A percentile compares a stretch with the other conserved stretches of the same genome.
Evolutionary conservation across 2,797 vertebrate species (phyloP).

Genomic region (Cirrhinus molitorella): DNA sequence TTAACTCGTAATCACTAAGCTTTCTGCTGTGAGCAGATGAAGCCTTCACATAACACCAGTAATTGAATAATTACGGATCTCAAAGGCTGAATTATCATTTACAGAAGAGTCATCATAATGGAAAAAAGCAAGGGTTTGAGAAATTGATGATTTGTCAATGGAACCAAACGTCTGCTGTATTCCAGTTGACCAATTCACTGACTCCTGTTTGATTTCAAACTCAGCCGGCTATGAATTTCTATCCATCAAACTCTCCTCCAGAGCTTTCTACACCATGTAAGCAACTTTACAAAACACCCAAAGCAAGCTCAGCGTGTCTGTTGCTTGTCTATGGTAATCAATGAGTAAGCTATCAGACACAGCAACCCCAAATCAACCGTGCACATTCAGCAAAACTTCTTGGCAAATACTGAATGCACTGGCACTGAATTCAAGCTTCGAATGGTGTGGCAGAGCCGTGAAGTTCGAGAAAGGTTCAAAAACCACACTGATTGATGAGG

Average conservation of each 20-base stretch:
- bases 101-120: slow-evolving; percentile 30
- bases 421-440: slow-evolving; percentile 6
- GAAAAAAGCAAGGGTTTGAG: background rate
- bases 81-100: slow-evolving; percentile 41
- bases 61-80: slow-evolving; percentile 52
- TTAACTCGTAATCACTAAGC: slow-evolving; percentile 45
- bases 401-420: background rate
- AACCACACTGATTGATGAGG: slow-evolving; percentile 28
- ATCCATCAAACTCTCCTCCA: background rate
- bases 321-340: slow-evolving; percentile 11
- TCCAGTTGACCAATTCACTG: background rate
- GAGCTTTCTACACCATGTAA: background rate
- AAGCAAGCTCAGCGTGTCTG: background rate
- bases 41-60: slow-evolving; percentile 42
- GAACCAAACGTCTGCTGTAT: background rate
- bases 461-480: slow-evolving; percentile 30
- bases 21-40: slow-evolving; percentile 42
- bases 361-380: background rate
- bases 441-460: background rate
- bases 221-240: background rate
- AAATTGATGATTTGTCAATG: background rate
- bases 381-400: background rate
- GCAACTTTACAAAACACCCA: background rate
- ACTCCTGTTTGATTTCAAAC: slow-evolving; percentile 3
- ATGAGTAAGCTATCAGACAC: background rate